Base-by-base conservation (phyloP, 2,888 invertebrate species). In the Carabus problematicus region DNA sequence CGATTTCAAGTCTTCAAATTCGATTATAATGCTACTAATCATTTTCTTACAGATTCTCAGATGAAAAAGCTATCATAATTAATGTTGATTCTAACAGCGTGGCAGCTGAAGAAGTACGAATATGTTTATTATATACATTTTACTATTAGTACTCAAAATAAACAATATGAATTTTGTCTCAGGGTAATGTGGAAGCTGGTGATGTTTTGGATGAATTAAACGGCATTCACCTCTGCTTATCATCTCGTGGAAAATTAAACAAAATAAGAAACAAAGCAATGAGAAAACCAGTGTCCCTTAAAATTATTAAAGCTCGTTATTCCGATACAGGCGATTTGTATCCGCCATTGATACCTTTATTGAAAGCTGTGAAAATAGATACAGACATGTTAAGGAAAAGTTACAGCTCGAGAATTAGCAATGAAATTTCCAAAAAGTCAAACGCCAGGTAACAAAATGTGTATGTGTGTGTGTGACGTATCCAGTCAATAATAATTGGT, bases 201-300 rank as follows among this genome's bases (percentile, higher is more conserved):
- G 89, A 90, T 77, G 80, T 89, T 18, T 76, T 90, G 63, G 88
- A 88, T 75, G 87, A 87, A 74, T 80, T 90, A 74, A 88, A 88
- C 77, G 86, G 85, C n/a, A 81, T 82, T 64, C 79, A 81, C 9
- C 82, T 87, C 63, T 82, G 82, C 63, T 77, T 81, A 6, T 79
- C 79, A 49, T 81, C 80, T 16, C 83, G 83, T 73, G 85, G 86
- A 4, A 83, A 83, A 69, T 77, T 87, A 55, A 80, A 80, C 58
- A 77, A 81, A 49, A 82, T 87, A 47, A 80, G 87, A 78, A 84
- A 79, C 72, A 83, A 82, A 71, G 77, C 80, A 49, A 78, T 79
- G 60, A 82, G 82, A 16, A 78, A 80, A 73, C 87, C 87, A 0
- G 78, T 86, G 70, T 76, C 77, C 29, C 74, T 86, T 58, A 80